Evolutionary conservation across 2,797 vertebrate genomes (phyloP).

Genomic region (Onychomys arenicola): DNA sequence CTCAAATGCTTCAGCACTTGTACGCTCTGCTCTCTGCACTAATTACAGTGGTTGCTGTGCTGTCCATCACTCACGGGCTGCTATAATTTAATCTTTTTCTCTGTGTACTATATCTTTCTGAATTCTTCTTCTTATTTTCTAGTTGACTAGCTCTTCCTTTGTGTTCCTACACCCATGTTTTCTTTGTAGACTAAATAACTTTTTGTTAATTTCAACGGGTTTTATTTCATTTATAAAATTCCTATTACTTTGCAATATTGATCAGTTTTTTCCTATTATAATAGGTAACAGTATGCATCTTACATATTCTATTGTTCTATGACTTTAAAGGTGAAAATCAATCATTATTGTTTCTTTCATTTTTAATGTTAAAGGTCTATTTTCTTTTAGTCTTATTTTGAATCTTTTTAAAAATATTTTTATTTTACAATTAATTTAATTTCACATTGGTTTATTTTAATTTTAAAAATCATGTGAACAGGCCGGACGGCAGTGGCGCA

Average conservation of each 20-base stretch:
- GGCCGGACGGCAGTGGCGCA: too few relatives aligned
- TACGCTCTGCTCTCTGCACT: not conserved
- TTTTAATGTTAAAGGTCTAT: not conserved
- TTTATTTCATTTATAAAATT: slow-evolving; percentile 33
- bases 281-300: not conserved
- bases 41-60: not conserved
- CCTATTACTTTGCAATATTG: not conserved
- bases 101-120: not conserved
- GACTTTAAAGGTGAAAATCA: slow-evolving; percentile 10
- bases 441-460: not conserved
- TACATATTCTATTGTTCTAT: slow-evolving; percentile 19
- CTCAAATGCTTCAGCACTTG: not conserved
- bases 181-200: not conserved
- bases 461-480: slow-evolving; percentile 10
- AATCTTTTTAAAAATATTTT: too few relatives aligned
- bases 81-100: slow-evolving; percentile 27
- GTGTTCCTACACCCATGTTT: slow-evolving; percentile 15
- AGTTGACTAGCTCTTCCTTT: slow-evolving; percentile 44
- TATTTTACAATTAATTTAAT: too few relatives aligned
- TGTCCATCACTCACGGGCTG: not conserved
- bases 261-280: not conserved
- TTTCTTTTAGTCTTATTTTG: not conserved
- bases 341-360: not conserved
- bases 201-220: slow-evolving; percentile 26
- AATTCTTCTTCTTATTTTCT: slow-evolving; percentile 17